Conservation (phyloP, 2,113 vertebrate genomes). For the Nibea albiflora region DNA sequence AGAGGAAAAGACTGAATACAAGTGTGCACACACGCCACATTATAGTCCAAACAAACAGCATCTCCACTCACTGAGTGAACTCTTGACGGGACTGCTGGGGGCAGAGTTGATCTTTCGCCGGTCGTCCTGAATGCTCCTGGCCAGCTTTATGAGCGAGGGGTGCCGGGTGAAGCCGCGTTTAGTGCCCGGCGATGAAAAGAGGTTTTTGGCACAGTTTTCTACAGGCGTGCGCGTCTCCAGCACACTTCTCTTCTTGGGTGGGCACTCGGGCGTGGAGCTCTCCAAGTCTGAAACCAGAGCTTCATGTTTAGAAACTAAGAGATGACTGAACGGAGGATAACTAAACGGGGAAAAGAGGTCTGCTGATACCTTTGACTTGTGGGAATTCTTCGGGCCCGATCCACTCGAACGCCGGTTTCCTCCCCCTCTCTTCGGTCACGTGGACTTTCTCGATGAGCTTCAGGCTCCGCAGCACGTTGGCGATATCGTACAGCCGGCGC, state of each 20-base stretch:
- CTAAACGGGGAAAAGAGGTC: neutral
- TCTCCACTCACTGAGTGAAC: constrained; percentile 77
- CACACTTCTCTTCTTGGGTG: constrained; percentile 49
- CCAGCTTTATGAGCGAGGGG: constrained; percentile 92
- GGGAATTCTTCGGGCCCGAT: constrained; percentile 89
- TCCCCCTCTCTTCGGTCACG: constrained; percentile 90
- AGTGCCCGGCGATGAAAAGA: constrained; percentile 86
- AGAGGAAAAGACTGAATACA: neutral
- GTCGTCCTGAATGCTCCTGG: constrained; percentile 91
- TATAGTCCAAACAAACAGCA: rapidly evolving
- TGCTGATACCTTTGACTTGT: constrained; percentile 79
- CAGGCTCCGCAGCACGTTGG: constrained; percentile 96
- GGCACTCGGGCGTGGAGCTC: constrained; percentile 26
- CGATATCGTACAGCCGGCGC: constrained; percentile 95
- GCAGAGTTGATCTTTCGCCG: constrained; percentile 94
- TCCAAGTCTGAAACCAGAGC: constrained; percentile 57
- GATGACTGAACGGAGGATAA: neutral
- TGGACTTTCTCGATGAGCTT: constrained; percentile 97
- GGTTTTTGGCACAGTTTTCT: constrained; percentile 94
- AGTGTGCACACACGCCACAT: rapidly evolving
- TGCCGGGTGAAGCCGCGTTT: constrained; percentile 93
- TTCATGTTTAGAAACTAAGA: neutral
- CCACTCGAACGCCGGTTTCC: constrained; percentile 98
- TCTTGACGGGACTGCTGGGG: constrained; percentile 90
- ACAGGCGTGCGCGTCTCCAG: constrained; percentile 78